A percentile compares a stretch with the other conserved stretches of the same genome.
phyloP scores from a whole-genome alignment of 1,140 invertebrate genomes.

The Campoletis sonorensis region DNA sequence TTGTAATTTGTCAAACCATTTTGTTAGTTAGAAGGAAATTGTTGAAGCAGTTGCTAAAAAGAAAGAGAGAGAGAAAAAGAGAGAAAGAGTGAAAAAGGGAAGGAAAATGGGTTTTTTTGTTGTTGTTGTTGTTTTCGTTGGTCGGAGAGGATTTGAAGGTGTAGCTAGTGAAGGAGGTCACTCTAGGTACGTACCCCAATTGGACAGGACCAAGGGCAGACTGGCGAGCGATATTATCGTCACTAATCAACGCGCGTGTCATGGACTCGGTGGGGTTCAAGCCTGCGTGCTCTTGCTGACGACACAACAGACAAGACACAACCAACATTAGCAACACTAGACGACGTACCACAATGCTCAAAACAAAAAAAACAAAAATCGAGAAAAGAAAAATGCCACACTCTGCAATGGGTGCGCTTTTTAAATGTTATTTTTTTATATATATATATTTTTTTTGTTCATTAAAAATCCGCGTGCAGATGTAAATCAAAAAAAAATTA shows the following conservation, averaged over 20 bases:
- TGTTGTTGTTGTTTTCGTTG: not conserved
- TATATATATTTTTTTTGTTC: constrained; percentile 45
- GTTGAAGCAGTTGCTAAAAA: constrained; percentile 41
- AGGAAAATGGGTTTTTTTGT: not conserved
- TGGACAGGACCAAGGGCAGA: constrained; percentile 89
- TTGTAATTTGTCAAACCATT: constrained; percentile 3
- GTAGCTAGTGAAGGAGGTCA: constrained; percentile 61
- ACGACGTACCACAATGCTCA: constrained; percentile 72
- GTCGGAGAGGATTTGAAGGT: constrained; percentile 38
- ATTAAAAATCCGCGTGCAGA: constrained; percentile 63
- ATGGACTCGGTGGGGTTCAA: constrained; percentile 93
- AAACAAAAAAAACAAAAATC: too few species aligned
- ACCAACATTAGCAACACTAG: constrained; percentile 80
- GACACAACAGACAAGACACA: constrained; percentile 81
- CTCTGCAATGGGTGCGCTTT: constrained; percentile 58
- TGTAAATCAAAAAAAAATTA: constrained; percentile 58
- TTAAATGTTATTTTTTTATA: not conserved
- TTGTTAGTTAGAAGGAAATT: constrained; percentile 33
- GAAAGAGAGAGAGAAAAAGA: constrained; percentile 19
- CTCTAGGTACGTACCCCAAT: constrained; percentile 89
- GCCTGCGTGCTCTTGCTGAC: constrained; percentile 91
- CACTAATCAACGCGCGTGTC: constrained; percentile 92
- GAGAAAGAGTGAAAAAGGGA: not conserved
- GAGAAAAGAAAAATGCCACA: constrained; percentile 60
- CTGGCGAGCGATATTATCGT: constrained; percentile 90